Conservation (phyloP, 1,140 invertebrate species). For the Stratiolaelaps scimitus region DNA sequence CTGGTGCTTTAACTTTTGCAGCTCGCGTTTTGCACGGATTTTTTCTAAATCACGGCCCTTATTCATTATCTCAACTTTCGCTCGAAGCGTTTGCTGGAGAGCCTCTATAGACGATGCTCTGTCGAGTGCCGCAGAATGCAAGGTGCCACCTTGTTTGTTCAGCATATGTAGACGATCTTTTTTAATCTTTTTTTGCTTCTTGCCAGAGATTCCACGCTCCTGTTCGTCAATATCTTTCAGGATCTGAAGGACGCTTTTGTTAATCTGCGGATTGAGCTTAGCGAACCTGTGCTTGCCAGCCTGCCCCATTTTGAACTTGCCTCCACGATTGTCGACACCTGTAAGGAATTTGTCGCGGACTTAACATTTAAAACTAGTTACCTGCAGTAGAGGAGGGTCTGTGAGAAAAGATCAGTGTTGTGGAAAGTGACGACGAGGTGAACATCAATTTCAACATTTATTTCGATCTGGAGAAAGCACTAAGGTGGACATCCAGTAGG, state of each 20-base stretch:
- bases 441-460: too few relatives aligned
- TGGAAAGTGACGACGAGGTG: too few relatives aligned
- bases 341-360: too few relatives aligned
- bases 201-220: constrained; percentile 38
- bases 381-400: too few relatives aligned
- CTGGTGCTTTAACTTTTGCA: neutral
- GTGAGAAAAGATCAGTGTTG: too few relatives aligned
- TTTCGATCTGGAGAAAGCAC: too few relatives aligned
- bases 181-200: constrained; percentile 40
- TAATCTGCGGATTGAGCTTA: constrained; percentile 36
- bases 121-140: constrained; percentile 24
- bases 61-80: constrained; percentile 30
- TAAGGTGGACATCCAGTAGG: too few relatives aligned
- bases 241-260: constrained; percentile 37
- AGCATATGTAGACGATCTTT: constrained; percentile 30
- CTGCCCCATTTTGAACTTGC: constrained; percentile 38
- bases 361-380: too few relatives aligned
- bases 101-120: constrained; percentile 27
- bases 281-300: constrained; percentile 34
- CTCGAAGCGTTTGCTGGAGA: constrained; percentile 19
- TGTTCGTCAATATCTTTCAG: constrained; percentile 38
- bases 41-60: constrained; percentile 21
- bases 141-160: neutral
- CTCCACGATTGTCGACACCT: too few relatives aligned
- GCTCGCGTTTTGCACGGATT: constrained; percentile 13